phyloP scores from a whole-genome alignment of 2,113 vertebrate genomes.

The Atractosteus spatula region DNA sequence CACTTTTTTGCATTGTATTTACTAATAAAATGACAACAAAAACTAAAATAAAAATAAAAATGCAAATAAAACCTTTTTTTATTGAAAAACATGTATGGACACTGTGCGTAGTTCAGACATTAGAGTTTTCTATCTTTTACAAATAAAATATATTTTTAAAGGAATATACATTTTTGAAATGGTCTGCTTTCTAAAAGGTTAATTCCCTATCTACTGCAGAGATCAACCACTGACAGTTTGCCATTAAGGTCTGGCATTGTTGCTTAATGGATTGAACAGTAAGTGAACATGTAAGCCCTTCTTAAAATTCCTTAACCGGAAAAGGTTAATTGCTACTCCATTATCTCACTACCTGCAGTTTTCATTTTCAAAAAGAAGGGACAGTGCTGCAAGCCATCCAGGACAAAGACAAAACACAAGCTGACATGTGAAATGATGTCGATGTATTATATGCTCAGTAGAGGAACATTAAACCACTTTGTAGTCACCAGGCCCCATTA shows the following conservation, averaged over 20 bases:
- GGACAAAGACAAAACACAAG: neutral
- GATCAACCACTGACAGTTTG: neutral
- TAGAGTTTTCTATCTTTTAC: too few relatives aligned
- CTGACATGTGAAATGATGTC: neutral
- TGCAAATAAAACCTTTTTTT: too few relatives aligned
- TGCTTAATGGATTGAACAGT: conserved; percentile 54
- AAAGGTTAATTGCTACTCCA: conserved; percentile 58
- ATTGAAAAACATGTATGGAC: too few relatives aligned
- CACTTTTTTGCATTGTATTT: too few relatives aligned
- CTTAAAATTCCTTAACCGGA: conserved; percentile 58
- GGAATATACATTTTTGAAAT: too few relatives aligned
- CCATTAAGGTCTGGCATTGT: conserved; percentile 40
- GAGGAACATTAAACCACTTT: neutral
- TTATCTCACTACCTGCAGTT: conserved; percentile 44
- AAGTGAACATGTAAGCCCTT: conserved; percentile 42
- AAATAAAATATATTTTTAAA: too few relatives aligned
- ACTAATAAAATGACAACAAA: too few relatives aligned
- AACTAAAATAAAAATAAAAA: too few relatives aligned
- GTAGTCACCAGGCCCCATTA: neutral
- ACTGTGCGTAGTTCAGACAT: too few relatives aligned
- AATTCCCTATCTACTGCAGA: neutral
- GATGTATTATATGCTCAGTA: neutral
- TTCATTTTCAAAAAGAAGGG: conserved; percentile 10
- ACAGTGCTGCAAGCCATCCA: neutral
- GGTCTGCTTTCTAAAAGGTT: neutral